Base-by-base conservation (phyloP, 1,140 invertebrate genomes). In the Anastrepha obliqua region DNA sequence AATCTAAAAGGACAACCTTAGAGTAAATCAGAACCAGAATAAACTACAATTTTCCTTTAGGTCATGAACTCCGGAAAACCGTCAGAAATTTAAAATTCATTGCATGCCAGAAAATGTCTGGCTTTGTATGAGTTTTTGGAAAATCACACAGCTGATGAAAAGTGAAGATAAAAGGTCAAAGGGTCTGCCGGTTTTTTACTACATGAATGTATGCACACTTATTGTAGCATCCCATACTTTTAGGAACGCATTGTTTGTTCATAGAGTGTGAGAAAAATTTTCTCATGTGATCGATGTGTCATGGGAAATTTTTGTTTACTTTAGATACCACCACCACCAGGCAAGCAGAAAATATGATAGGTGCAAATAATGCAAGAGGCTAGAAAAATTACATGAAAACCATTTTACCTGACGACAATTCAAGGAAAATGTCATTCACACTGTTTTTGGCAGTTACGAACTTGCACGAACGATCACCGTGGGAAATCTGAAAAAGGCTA, bases 301-400 rank as follows among this genome's bases (percentile, higher is more conserved):
- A 42, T 81, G 74, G 29, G 47, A 81, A 51, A 55, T 81, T 78
- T 81, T 81, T 42, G 7, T 29, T 81, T 29, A 55, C n/a, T 8
- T 55, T 58, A 7, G 3, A 29, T 5, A 55, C 7, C 47, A 55
- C 2, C 44, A 9, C 3, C 44, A 29, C 47, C 55, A 81, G 74
- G 74, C 44, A 42, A 81, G 8, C 74, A 81, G 44, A 2, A 81
- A 81, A 81, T n/a, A 1, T 29, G 11, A 11, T 17, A 81, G 74
- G 9, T 55, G 51, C 51, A 55, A 55, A 11, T 6, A 8, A 11
- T 55, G 51, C 11, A 55, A 55, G 51, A 55, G 11, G 6, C 11
- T 55, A 2, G 51, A 11, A 55, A 55, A 55, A 20, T 65, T 5
- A 29, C 0, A 29, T 17, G 39, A 39, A 70, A 15, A 44, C 42